Conservation (phyloP, 1,140 invertebrate genomes). For the Aphelinus atriplicis region DNA sequence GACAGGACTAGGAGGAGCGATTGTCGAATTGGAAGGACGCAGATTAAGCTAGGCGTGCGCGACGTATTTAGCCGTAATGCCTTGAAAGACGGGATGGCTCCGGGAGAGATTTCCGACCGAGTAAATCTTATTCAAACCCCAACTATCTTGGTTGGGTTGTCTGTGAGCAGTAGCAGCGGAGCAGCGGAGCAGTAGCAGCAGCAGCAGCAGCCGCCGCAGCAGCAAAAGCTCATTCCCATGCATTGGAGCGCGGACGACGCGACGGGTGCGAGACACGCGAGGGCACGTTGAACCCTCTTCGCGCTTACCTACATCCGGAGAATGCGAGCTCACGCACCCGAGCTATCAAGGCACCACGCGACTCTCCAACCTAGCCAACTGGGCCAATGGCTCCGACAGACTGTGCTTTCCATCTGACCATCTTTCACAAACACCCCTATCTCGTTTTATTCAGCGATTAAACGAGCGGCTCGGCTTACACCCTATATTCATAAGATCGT, state of each 20-base stretch:
- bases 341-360: too few species aligned
- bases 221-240: constrained; percentile 19
- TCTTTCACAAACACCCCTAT: too few species aligned
- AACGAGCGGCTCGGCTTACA: too few species aligned
- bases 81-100: background rate
- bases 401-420: too few species aligned
- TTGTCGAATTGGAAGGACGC: background rate
- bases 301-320: constrained; percentile 7
- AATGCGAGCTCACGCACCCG: background rate
- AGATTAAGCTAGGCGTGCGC: background rate
- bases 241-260: background rate
- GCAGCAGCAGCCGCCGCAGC: background rate
- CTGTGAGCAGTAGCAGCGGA: too few species aligned
- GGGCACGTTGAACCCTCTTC: constrained; percentile 20
- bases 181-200: too few species aligned
- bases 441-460: too few species aligned
- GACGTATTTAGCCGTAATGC: background rate
- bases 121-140: constrained; percentile 3
- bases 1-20: background rate
- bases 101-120: background rate
- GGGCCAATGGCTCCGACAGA: too few species aligned
- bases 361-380: too few species aligned
- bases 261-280: background rate
- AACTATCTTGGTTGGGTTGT: background rate
- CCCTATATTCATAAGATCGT: too few species aligned